Evolutionary conservation across 2,113 vertebrate genomes (phyloP), one percentile per base, ranked within the genome.

Genomic region (Notothenia coriiceps): DNA sequence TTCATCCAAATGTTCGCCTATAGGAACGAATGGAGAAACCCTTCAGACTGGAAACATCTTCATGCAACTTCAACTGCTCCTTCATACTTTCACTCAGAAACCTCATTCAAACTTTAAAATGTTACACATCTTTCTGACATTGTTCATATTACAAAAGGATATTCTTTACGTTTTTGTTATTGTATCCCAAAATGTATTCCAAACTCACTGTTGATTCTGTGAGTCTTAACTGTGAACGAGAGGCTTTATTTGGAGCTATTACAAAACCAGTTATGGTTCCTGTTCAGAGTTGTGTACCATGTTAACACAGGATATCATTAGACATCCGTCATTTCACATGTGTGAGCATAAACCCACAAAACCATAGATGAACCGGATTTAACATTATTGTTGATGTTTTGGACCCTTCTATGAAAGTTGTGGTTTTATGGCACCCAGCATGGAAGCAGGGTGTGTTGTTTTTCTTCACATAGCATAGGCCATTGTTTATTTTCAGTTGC

Each of bases 391-490:
- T 56, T 57, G 12, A 5, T 70, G 57, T 52, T 77, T 55, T 18
- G 5, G 40, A 12, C 7, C 40, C 59, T 65, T 52, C 40, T 10
- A 47, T 75, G 47, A 67, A 83, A 78, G 49, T 43, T 0, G 9
- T 17, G 44, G 10, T 52, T 52, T 52, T 35, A 40, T 13, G 18
- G n/a, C 33, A 15, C 50, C 14, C 33, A 40, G 46, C 20, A 67
- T 33, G 55, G 66, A 82, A 77, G 60, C 33, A 59, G 52, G 54
- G 64, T 51, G 64, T 51, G 18, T 20, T n/a, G 35, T 40, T 40
- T 40, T 11, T 47, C 56, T 17, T 49, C 33, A 47, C 14, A 12
- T 54, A 52, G 47, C 7, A 25, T 25, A 13, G n/a, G 18, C 6
- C 44, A 35, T 73, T 74, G 44, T 57, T 59, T 59, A 40, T 22